phyloP scores from a whole-genome alignment of 2,888 invertebrate genomes.

The Drosophila pseudotakahashii region DNA sequence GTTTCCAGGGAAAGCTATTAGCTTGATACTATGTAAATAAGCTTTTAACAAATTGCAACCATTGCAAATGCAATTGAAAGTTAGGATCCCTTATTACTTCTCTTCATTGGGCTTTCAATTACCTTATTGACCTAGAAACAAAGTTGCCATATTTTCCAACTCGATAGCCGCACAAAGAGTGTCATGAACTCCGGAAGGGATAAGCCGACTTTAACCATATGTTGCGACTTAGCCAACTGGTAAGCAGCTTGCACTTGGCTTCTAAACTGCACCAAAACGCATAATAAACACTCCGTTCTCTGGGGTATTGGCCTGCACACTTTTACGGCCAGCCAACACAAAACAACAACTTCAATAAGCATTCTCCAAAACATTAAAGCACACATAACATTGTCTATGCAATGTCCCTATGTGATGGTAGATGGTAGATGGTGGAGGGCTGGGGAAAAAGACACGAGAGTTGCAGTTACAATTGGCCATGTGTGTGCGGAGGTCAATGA shows the following conservation, averaged over 20 bases:
- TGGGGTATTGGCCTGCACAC: constrained; percentile 30
- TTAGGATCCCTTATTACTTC: not conserved
- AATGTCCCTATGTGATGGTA: constrained; percentile 49
- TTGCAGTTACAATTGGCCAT: constrained; percentile 70
- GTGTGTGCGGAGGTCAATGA: constrained; percentile 70
- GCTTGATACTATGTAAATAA: not conserved
- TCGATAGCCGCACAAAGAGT: not conserved
- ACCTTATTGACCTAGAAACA: constrained; percentile 17
- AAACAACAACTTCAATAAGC: constrained; percentile 63
- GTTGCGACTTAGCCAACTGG: constrained; percentile 27
- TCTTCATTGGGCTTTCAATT: not conserved
- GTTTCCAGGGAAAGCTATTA: not conserved
- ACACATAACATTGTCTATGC: constrained; percentile 72
- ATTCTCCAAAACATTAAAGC: constrained; percentile 63
- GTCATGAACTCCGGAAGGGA: constrained; percentile 6
- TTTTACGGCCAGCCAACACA: constrained; percentile 62
- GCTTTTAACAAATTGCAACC: constrained; percentile 4
- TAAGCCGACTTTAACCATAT: constrained; percentile 24
- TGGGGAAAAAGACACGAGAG: constrained; percentile 49
- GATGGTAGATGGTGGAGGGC: too few species aligned
- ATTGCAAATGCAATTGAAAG: constrained; percentile 9
- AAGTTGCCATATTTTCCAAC: too few species aligned
- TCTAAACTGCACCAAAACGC: constrained; percentile 49
- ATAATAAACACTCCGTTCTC: constrained; percentile 62
- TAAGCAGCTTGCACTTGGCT: constrained; percentile 57